Evolutionary conservation across 2,888 invertebrate genomes (phyloP), one percentile per base, ranked within the genome.

Genomic region (Himalopsyche japonica): DNA sequence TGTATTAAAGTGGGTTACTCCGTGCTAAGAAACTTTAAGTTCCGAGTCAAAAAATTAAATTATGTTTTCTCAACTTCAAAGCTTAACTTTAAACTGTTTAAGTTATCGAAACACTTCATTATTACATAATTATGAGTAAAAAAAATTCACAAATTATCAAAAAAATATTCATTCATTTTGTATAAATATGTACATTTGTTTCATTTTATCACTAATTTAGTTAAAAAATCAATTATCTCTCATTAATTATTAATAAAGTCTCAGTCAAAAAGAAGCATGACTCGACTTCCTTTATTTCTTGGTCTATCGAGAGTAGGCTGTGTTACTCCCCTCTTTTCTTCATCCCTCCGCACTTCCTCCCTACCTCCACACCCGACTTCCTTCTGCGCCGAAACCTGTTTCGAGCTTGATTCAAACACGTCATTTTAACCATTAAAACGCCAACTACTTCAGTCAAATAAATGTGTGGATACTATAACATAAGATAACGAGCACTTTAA

Each of bases 251-350:
- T 79, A 79, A 79, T 47, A 37, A 79, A 79, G 79, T 20, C 79
- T 47, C 79, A n/a, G 79, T n/a, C 24, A 76, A 37, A 79, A 24
- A 34, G 32, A 30, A 34, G 76, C 76, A 30, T 76, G 76, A 20
- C 47, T 47, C 27, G 79, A 79, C 79, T 79, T 79, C 79, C 79
- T 47, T 79, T 79, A 79, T 79, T 79, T 79, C 79, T 48, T 43
- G 18, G 20, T 79, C 79, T 37, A 43, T 47, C 77, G 18, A 37
- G 32, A 32, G 47, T 47, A 79, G 47, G 27, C 79, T 47, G 24
- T 47, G 43, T 47, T 47, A 27, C 79, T 47, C 37, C 37, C 43
- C 47, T 37, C 79, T 24, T 47, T 47, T 24, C 34, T 27, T 47
- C 27, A 27, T 20, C 43, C 37, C 47, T 27, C 47, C 18, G 43